These are phyloP conservation scores for Lepidocolaptes lacrymiger DNA, from an alignment of 2,797 vertebrate species.

Conservation along the genomic window DNA sequence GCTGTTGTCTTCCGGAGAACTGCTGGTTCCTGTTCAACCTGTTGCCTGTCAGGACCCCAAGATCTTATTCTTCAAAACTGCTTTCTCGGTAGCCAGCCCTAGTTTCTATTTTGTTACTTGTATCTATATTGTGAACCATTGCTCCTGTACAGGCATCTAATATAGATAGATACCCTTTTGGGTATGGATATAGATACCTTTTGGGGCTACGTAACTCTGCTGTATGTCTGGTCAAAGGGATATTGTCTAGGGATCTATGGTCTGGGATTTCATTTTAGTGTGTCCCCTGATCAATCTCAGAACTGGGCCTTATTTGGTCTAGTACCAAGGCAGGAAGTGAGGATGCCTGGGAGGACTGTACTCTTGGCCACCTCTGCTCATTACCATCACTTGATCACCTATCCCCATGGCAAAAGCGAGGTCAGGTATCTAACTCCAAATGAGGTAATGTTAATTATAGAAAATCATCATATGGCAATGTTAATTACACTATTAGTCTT, in stretches of 20 bases:
- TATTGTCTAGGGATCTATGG: neutral
- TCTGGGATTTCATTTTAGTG: neutral
- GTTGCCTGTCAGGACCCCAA: neutral
- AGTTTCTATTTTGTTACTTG: neutral
- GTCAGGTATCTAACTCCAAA: neutral
- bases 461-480: neutral
- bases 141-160: neutral
- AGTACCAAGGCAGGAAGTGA: neutral
- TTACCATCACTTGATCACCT: neutral
- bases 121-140: neutral
- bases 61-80: neutral
- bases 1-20: neutral
- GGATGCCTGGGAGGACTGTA: neutral
- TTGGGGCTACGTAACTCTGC: neutral
- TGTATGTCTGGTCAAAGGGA: neutral
- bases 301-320: neutral
- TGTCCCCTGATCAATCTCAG: neutral
- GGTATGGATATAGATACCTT: neutral
- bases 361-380: neutral
- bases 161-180: neutral
- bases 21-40: neutral
- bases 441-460: neutral
- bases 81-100: neutral
- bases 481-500: neutral
- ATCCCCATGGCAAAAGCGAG: neutral